Evolutionary conservation across 1,140 invertebrate species (phyloP).

Genomic region (Platorchestia sp.): DNA sequence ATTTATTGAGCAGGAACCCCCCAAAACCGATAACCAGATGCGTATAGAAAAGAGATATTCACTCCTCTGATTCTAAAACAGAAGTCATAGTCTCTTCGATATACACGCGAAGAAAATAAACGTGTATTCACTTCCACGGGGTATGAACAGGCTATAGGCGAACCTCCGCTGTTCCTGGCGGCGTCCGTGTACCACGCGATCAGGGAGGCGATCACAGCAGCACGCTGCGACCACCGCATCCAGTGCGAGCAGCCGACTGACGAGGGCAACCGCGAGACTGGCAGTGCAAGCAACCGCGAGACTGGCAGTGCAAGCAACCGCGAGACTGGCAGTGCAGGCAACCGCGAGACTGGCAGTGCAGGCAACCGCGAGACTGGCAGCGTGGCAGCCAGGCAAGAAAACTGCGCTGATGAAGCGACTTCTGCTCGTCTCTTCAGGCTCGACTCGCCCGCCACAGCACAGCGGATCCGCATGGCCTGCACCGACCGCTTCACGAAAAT

Average conservation of each 20-base stretch:
- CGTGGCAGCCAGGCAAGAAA: not conserved
- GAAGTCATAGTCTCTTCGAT: not conserved
- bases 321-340: too few relatives aligned
- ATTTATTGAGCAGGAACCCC: too few relatives aligned
- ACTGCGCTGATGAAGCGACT: not conserved
- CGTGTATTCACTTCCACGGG: too few relatives aligned
- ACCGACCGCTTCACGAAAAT: conserved; percentile 81
- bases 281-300: too few relatives aligned
- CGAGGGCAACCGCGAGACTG: too few relatives aligned
- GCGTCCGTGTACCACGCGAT: conserved; percentile 91
- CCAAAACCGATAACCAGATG: not conserved
- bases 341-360: not conserved
- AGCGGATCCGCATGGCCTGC: conserved; percentile 91
- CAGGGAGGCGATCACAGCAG: conserved; percentile 77
- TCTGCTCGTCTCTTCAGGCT: conserved; percentile 76
- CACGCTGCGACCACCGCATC: not conserved
- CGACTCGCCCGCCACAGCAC: conserved; percentile 89
- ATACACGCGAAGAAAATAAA: too few relatives aligned
- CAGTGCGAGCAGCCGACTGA: not conserved
- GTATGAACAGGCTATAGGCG: conserved; percentile 86
- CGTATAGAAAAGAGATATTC: not conserved
- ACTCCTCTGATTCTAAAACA: not conserved
- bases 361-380: not conserved
- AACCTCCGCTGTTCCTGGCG: conserved; percentile 93
- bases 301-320: too few relatives aligned